Evolutionary conservation across 2,888 invertebrate species (phyloP).

Genomic region (Drosophila nr. perissopoda): DNA sequence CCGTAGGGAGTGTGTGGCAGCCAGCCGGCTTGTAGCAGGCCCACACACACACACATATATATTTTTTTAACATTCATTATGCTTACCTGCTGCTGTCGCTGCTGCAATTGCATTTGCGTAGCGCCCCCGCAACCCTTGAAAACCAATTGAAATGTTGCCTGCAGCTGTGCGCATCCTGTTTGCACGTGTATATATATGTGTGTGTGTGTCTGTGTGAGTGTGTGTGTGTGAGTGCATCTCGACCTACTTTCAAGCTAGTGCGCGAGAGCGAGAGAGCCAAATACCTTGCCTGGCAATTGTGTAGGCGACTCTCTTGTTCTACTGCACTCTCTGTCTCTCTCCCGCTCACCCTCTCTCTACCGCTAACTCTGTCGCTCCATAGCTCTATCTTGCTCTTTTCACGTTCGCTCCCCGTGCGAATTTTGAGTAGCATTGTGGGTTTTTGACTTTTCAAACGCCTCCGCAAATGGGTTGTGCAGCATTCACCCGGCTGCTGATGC

Average conservation of each 20-base stretch:
- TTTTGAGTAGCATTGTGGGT: constrained; percentile 11
- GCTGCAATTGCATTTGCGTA: constrained; percentile 30
- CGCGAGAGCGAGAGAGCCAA: constrained; percentile 8
- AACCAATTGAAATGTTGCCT: constrained; percentile 73
- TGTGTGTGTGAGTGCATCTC: constrained; percentile 63
- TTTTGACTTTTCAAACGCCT: constrained; percentile 9
- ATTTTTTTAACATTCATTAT: constrained; percentile 49
- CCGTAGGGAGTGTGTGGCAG: background rate
- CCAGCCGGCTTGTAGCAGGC: constrained; percentile 60
- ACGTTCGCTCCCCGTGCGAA: background rate
- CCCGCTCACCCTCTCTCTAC: background rate
- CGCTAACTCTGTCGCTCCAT: background rate
- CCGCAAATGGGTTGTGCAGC: background rate
- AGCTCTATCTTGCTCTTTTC: background rate
- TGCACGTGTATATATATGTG: constrained; percentile 13
- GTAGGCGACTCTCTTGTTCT: constrained; percentile 35
- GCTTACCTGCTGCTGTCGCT: constrained; percentile 70
- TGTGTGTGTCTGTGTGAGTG: constrained; percentile 6
- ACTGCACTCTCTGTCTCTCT: background rate
- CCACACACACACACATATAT: constrained; percentile 2
- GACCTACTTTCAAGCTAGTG: constrained; percentile 64
- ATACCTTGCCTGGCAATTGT: constrained; percentile 45
- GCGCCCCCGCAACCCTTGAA: constrained; percentile 50
- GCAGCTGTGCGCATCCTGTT: constrained; percentile 52
- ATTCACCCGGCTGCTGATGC: background rate